A percentile compares a stretch with the other conserved stretches of the same genome.
These are phyloP conservation scores for Hydrolagus colliei DNA, from an alignment of 2,797 vertebrate genomes.

Conservation along the genomic window DNA sequence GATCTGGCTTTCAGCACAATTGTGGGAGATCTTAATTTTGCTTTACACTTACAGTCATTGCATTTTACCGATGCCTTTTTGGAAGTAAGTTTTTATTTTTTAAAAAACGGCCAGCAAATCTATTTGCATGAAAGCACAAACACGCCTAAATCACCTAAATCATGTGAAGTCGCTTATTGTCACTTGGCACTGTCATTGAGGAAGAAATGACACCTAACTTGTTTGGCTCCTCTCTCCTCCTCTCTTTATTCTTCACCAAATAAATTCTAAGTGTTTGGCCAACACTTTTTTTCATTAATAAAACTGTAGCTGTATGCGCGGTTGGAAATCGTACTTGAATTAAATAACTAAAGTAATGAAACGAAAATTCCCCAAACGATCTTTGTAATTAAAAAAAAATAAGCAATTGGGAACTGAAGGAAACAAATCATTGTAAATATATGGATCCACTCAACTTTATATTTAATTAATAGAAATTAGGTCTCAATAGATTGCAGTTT, in stretches of 20 bases:
- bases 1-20: background rate
- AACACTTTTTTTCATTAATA: background rate
- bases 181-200: background rate
- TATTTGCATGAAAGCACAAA: background rate
- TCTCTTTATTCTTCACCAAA: background rate
- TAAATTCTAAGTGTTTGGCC: too few species aligned
- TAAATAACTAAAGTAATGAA: too few species aligned
- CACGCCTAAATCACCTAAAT: background rate
- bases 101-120: background rate
- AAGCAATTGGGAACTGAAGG: too few species aligned
- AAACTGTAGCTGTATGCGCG: too few species aligned
- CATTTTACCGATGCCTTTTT: background rate
- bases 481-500: too few species aligned
- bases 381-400: too few species aligned
- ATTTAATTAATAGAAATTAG: too few species aligned
- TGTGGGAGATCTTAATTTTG: background rate
- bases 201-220: background rate
- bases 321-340: too few species aligned
- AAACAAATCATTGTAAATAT: too few species aligned
- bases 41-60: too few species aligned
- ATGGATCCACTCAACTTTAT: too few species aligned
- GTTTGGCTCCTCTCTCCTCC: background rate
- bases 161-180: background rate
- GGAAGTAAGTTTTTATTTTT: background rate
- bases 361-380: too few species aligned